Evolutionary conservation across 2,113 vertebrate genomes (phyloP).

Genomic region (Pterocles burchelli): DNA sequence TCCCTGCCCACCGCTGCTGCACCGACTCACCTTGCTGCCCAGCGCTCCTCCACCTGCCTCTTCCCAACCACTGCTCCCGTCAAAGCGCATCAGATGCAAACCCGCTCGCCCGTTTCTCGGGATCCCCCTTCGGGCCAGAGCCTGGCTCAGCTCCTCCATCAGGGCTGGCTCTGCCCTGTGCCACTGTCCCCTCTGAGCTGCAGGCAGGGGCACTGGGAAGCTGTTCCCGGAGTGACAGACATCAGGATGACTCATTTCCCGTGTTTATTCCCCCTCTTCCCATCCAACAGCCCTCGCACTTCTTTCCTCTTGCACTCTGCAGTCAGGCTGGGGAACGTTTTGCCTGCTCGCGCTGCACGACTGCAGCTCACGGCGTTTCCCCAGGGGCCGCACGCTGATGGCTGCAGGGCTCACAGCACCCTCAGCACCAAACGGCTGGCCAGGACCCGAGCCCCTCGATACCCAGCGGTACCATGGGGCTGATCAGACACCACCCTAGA

Average conservation of each 20-base stretch:
- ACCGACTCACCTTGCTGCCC: background rate
- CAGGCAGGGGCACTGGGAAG: conserved; percentile 33
- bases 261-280: conserved; percentile 56
- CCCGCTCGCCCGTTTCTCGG: background rate
- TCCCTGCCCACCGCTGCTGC: background rate
- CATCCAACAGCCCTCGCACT: conserved; percentile 36
- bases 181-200: background rate
- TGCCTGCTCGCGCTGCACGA: background rate
- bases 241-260: conserved; percentile 18
- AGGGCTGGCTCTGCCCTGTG: background rate
- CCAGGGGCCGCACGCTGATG: background rate
- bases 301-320: conserved; percentile 12
- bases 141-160: background rate
- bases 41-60: background rate
- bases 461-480: background rate
- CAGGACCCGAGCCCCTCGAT: background rate
- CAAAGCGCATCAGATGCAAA: background rate
- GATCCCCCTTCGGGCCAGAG: background rate
- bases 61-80: background rate
- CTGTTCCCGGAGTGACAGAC: conserved; percentile 16
- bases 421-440: background rate
- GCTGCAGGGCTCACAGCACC: background rate
- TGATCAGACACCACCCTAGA: background rate
- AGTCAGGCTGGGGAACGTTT: background rate
- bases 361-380: background rate